Evolutionary conservation across 2,888 invertebrate genomes (phyloP), one percentile per base, ranked within the genome.

Genomic region (Tenthredo amoena): DNA sequence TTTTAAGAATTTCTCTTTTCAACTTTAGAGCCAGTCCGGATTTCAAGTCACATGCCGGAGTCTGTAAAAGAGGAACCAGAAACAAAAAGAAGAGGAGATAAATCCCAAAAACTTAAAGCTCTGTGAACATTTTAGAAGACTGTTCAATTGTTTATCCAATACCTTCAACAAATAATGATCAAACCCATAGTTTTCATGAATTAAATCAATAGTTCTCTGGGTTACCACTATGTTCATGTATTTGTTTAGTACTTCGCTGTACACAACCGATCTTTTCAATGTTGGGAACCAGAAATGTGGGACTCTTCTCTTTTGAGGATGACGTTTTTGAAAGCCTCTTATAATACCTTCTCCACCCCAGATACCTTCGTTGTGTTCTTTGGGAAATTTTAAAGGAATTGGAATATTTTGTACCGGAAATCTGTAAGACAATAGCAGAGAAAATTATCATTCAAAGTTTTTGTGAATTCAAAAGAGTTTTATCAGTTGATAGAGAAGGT

Each of bases 341-440:
- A 99, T 94, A 0, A 99, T 95, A 50, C 97, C 98, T 94, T 99
- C 99, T 10, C 99, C 99, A 87, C 99, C 99, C 99, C 99, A 99
- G 87, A 99, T 95, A 50, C 99, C 99, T 72, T 96, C 91, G 92
- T 99, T 94, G 85, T 96, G 94, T 94, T 99, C 98, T 62, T 95
- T 94, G 0, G 99, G 97, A 92, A 96, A 97, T 87, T 96, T 95
- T 1, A 98, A 91, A 0, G 97, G 97, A 47, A 99, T 93, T 47
- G 97, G 96, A 68, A 96, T 90, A 94, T 98, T 97, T 92, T 98
- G 97, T 79, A 98, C 94, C 0, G 96, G 96, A 86, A 94, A 92
- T 15, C 96, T 96, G 88, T 37, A 92, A 89, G 81, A 40, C 5
- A 21, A 43, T 21, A 18, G 55, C 2, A n/a, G 43, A 47, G 43